phyloP scores from a whole-genome alignment of 2,113 vertebrate genomes.

The Galemys pyrenaicus region DNA sequence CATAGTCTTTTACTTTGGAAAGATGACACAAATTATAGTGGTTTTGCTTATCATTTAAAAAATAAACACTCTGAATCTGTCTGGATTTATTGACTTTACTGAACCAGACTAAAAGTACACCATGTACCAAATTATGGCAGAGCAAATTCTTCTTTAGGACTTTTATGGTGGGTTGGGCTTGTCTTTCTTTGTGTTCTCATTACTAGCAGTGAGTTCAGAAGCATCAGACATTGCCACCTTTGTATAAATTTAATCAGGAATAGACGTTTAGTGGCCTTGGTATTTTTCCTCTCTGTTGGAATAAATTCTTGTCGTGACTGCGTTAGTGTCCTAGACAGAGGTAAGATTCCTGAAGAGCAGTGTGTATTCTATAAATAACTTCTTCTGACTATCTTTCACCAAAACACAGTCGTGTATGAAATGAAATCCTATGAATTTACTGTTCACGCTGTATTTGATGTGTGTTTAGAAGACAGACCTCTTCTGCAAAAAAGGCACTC shows the following conservation, averaged over 20 bases:
- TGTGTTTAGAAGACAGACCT: no score
- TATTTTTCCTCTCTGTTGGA: neutral
- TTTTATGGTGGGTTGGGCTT: neutral
- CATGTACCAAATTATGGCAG: constrained; percentile 45
- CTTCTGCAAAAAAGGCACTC: no score
- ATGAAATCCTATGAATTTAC: no score
- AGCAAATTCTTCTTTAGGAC: constrained; percentile 62
- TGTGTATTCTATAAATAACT: neutral
- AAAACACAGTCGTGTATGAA: neutral
- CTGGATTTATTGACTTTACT: constrained; percentile 41
- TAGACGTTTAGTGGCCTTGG: neutral
- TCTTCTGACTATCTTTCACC: neutral
- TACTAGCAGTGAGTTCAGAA: constrained; percentile 57
- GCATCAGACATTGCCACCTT: constrained; percentile 1
- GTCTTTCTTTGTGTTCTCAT: constrained; percentile 51
- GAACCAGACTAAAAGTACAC: constrained; percentile 57
- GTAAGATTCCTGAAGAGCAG: neutral
- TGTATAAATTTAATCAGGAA: constrained; percentile 49
- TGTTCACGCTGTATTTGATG: no score
- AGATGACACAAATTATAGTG: constrained; percentile 61
- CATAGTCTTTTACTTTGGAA: constrained; percentile 61
- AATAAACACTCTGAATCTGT: constrained; percentile 64
- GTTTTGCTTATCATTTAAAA: constrained; percentile 72
- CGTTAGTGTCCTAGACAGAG: neutral
- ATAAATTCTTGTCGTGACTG: neutral